A percentile compares a stretch with the other conserved stretches of the same genome.
Conservation (phyloP, 1,140 invertebrate genomes). For the Drosophila quadrilineata region DNA sequence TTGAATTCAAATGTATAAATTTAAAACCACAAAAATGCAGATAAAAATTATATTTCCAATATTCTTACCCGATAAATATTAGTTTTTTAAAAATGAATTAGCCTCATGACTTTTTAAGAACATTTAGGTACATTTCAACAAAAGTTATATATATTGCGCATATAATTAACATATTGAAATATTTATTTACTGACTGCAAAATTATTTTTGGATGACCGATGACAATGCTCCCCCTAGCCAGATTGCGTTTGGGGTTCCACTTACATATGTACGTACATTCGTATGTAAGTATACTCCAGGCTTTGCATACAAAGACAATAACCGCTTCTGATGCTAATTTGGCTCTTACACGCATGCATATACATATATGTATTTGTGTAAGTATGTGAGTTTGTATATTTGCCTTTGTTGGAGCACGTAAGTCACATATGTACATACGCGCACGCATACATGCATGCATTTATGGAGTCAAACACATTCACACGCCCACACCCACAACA, state of each 20-base stretch:
- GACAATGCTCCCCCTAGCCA: no score
- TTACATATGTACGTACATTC: no score
- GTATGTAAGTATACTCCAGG: not conserved
- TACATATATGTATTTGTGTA: not conserved
- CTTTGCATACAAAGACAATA: slow-evolving; percentile 1
- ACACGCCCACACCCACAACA: slow-evolving; percentile 19
- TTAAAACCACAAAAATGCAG: no score
- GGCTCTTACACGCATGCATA: not conserved
- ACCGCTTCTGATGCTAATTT: not conserved
- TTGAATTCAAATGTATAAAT: no score
- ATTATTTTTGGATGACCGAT: not conserved
- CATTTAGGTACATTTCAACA: no score
- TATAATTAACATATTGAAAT: no score
- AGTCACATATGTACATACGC: not conserved
- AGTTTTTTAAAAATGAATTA: no score
- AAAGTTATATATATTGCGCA: no score
- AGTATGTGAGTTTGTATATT: not conserved
- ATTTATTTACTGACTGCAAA: no score
- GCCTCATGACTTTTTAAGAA: no score
- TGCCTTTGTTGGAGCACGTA: slow-evolving; percentile 10
- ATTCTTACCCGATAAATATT: no score
- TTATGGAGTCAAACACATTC: slow-evolving; percentile 16
- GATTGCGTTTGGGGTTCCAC: not conserved
- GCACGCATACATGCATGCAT: not conserved
- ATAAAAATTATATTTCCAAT: no score